Evolutionary conservation across 2,797 vertebrate species (phyloP), one percentile per base, ranked within the genome.

Genomic region (Schizothorax lantsangensis): DNA sequence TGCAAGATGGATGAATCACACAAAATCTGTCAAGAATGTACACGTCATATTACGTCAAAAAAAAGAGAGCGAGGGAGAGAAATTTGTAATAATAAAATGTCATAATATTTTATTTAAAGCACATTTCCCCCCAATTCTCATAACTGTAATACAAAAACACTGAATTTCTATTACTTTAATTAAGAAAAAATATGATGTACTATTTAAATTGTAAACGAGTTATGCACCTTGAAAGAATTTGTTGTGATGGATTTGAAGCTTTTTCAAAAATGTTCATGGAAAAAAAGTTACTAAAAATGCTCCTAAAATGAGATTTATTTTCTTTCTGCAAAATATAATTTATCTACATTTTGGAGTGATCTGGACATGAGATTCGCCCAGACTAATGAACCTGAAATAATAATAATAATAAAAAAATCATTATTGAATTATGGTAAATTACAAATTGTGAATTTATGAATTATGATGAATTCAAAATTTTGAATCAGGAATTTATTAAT

Each of bases 1-100:
- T 79, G n/a, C 17, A 45, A 57, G 33, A 64, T 17, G 57, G n/a
- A 79, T 43, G 57, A 79, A 43, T 62, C 23, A 62, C 54, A 79
- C 8, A 19, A 45, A 62, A 40, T 36, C 12, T 40, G 36, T 59
- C 23, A 40, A 79, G 54, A 43, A 11, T 19, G 14, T 4, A 38
- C 8, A n/a, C 14, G 6, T 43, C 26, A 21, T 45, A 30, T 79
- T 45, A 26, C 57, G 17, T 2, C 15, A 9, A 21, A 38, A 19
- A 79, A 2, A 10, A 45, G 17, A 15, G 5, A n/a, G n/a, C n/a
- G n/a, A n/a, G n/a, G n/a, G n/a, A n/a, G n/a, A n/a, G n/a, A n/a
- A n/a, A n/a, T n/a, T n/a, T n/a, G n/a, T n/a, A n/a, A n/a, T n/a
- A n/a, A n/a, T n/a, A n/a, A n/a, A n/a, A n/a, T n/a, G n/a, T n/a